These are phyloP conservation scores for Quadroppia sp. DNA, from an alignment of 2,888 invertebrate genomes.

Conservation along the genomic window DNA sequence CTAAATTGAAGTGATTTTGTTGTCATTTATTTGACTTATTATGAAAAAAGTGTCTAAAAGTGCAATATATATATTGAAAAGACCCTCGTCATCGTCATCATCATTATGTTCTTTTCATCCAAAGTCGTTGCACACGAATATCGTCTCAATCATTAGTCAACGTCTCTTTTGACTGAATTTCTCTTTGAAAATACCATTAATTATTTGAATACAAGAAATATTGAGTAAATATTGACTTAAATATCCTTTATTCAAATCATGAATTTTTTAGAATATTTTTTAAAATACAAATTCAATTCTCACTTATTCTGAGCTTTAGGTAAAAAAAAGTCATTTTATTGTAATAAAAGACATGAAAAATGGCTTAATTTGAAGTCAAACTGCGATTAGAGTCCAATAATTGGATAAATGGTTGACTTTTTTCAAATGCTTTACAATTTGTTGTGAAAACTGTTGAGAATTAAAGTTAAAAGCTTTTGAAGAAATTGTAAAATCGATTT, in stretches of 20 bases:
- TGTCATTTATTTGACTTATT: neutral
- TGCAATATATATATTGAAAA: too few species aligned
- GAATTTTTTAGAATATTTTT: neutral
- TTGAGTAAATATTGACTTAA: neutral
- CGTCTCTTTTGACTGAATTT: constrained; percentile 11
- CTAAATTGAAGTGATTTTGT: neutral
- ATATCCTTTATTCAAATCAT: neutral
- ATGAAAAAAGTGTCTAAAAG: neutral
- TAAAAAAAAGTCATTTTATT: neutral
- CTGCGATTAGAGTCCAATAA: neutral
- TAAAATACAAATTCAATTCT: neutral
- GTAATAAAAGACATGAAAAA: neutral
- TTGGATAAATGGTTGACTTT: neutral
- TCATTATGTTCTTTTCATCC: too few species aligned
- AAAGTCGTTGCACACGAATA: neutral
- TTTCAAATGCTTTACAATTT: neutral
- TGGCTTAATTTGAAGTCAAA: neutral
- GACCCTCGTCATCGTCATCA: too few species aligned
- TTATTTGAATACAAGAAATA: neutral
- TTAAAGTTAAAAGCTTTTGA: neutral
- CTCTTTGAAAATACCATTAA: constrained; percentile 6
- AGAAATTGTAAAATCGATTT: constrained; percentile 18
- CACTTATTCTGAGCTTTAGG: neutral
- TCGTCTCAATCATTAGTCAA: constrained; percentile 14
- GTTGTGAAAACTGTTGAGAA: constrained; percentile 9